Conservation (phyloP, 2,888 invertebrate genomes). For the Lymantria monacha region DNA sequence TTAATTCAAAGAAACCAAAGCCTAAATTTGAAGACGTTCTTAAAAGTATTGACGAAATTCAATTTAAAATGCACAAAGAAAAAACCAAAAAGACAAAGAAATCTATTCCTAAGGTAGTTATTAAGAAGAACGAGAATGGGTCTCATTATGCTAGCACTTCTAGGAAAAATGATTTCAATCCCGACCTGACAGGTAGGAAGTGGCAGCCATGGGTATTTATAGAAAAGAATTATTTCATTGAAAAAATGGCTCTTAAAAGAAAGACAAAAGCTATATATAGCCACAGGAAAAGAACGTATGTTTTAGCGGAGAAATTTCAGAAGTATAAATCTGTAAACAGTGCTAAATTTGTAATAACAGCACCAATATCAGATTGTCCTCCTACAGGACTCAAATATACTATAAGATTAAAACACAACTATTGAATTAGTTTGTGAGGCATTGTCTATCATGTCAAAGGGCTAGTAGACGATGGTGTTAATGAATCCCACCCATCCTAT, state of each 20-base stretch:
- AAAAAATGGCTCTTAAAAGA: conserved; percentile 69
- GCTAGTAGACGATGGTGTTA: conserved; percentile 32
- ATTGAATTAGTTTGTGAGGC: conserved; percentile 45
- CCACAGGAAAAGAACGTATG: conserved; percentile 63
- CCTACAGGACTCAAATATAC: conserved; percentile 70
- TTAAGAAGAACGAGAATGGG: conserved; percentile 73
- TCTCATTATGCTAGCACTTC: conserved; percentile 73
- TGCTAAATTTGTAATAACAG: conserved; percentile 68
- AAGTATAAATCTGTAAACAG: conserved; percentile 69
- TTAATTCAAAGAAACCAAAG: conserved; percentile 62
- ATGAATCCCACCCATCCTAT: conserved; percentile 48
- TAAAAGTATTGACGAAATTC: conserved; percentile 76
- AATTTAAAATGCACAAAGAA: conserved; percentile 68
- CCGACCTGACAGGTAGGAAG: conserved; percentile 74
- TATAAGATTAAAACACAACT: conserved; percentile 67
- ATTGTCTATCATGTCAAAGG: conserved; percentile 25
- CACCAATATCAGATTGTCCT: conserved; percentile 52
- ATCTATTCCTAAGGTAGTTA: conserved; percentile 73
- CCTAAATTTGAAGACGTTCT: conserved; percentile 80
- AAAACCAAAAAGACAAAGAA: conserved; percentile 63
- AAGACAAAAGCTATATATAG: conserved; percentile 67
- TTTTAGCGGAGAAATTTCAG: conserved; percentile 65
- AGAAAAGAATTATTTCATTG: conserved; percentile 69
- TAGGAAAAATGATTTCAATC: conserved; percentile 55
- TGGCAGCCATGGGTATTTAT: conserved; percentile 80